phyloP scores from a whole-genome alignment of 1,140 invertebrate species.

The Orussus abietinus region DNA sequence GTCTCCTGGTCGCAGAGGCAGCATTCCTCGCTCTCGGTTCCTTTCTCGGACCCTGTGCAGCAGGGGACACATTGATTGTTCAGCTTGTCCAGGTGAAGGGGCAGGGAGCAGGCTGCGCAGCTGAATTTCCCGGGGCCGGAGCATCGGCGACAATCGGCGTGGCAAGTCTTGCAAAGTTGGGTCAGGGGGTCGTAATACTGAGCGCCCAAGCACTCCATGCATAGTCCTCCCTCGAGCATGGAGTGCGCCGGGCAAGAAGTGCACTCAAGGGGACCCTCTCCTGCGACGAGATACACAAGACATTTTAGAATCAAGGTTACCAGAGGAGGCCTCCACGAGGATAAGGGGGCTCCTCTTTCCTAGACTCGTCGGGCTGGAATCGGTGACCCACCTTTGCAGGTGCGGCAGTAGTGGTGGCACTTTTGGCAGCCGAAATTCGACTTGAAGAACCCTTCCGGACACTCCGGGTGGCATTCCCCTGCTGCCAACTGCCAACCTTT shows the following conservation, averaged over 20 bases:
- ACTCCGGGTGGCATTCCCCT: constrained; percentile 77
- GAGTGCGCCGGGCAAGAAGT: constrained; percentile 68
- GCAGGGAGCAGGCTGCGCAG: constrained; percentile 63
- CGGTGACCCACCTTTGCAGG: constrained; percentile 69
- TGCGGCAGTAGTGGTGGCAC: constrained; percentile 79
- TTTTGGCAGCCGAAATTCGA: constrained; percentile 75
- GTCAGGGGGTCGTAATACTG: constrained; percentile 70
- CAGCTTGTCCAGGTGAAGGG: constrained; percentile 62
- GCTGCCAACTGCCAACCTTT: constrained; percentile 71
- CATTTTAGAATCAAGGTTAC: not conserved
- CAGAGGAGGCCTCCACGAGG: no score
- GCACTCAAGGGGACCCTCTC: constrained; percentile 68
- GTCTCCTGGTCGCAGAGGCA: constrained; percentile 66
- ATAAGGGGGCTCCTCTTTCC: no score
- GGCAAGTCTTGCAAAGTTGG: constrained; percentile 65
- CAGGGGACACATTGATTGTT: constrained; percentile 73
- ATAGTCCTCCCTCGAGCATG: constrained; percentile 69
- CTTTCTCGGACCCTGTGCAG: constrained; percentile 54
- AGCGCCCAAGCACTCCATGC: constrained; percentile 68
- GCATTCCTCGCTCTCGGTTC: constrained; percentile 54
- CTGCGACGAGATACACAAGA: constrained; percentile 42
- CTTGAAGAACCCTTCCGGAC: constrained; percentile 79
- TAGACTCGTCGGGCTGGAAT: no score
- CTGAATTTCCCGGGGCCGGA: constrained; percentile 67
- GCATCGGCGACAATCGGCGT: constrained; percentile 66